A percentile compares a stretch with the other conserved stretches of the same genome.
These are phyloP conservation scores for Tenthredo livida DNA, from an alignment of 2,888 invertebrate genomes.

Conservation along the genomic window DNA sequence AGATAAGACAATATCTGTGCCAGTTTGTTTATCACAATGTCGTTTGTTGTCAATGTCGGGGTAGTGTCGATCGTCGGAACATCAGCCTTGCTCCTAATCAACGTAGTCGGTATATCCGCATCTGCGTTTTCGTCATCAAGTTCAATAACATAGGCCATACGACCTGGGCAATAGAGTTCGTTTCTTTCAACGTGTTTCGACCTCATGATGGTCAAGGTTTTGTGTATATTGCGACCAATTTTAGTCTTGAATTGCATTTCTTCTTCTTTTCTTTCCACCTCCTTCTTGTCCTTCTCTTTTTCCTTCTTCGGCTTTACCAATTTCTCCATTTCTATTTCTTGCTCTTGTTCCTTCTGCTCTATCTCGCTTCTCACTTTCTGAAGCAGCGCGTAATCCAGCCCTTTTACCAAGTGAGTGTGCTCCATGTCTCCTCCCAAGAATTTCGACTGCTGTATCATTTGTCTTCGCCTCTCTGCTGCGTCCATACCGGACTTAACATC, in stretches of 20 bases:
- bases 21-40: conserved; percentile 96
- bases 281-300: conserved; percentile 77
- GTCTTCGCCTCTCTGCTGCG: conserved; percentile 95
- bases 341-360: conserved; percentile 86
- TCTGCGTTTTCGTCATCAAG: conserved; percentile 92
- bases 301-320: conserved; percentile 81
- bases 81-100: conserved; percentile 95
- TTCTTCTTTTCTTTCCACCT: conserved; percentile 83
- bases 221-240: conserved; percentile 88
- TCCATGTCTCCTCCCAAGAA: conserved; percentile 99
- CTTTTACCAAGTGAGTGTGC: conserved; percentile 99
- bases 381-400: conserved; percentile 93
- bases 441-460: conserved; percentile 98
- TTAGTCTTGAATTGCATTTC: conserved; percentile 91
- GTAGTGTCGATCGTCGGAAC: conserved; percentile 87
- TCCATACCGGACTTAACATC: conserved; percentile 96
- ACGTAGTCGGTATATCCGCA: conserved; percentile 96
- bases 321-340: conserved; percentile 90
- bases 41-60: conserved; percentile 87
- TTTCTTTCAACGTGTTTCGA: conserved; percentile 89
- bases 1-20: conserved; percentile 98
- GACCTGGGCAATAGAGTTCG: conserved; percentile 95
- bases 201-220: conserved; percentile 84
- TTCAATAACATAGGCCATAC: conserved; percentile 99
- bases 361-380: conserved; percentile 98